A percentile compares a stretch with the other conserved stretches of the same genome.
Conservation (phyloP, 2,113 vertebrate species). For the Garra rufa region DNA sequence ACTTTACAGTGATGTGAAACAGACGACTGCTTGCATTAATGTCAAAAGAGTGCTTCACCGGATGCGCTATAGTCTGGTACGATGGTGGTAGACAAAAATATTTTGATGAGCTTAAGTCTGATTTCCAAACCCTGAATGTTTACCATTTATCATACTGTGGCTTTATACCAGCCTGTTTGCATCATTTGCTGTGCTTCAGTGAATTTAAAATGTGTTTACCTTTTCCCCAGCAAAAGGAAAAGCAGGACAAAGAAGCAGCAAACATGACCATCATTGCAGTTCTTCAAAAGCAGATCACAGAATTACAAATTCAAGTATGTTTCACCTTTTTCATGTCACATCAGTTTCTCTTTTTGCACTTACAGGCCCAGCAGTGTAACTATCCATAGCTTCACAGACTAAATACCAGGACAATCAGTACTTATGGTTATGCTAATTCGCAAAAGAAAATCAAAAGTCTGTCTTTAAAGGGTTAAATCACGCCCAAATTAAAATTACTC, state of each 20-base stretch:
- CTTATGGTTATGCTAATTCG: neutral
- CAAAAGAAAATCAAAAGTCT: neutral
- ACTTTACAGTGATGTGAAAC: conserved; percentile 25
- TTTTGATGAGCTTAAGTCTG: neutral
- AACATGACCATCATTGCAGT: neutral
- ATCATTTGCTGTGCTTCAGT: neutral
- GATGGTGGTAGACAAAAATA: neutral
- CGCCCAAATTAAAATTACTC: neutral
- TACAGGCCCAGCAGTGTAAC: neutral
- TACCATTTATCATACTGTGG: neutral
- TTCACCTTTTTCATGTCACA: neutral
- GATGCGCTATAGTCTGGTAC: neutral
- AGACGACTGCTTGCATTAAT: conserved; percentile 14
- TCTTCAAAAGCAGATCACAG: conserved; percentile 21
- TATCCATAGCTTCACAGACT: neutral
- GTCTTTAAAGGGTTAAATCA: neutral
- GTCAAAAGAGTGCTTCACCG: neutral
- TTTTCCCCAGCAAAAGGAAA: neutral
- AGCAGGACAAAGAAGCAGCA: neutral
- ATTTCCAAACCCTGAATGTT: conserved; percentile 1
- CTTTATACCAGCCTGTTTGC: neutral
- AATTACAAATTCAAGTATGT: conserved; percentile 35
- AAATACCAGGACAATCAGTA: neutral
- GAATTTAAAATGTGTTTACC: neutral
- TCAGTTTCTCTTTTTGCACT: neutral